Evolutionary conservation across 2,113 vertebrate species (phyloP).

Genomic region (Marmota flaviventris): DNA sequence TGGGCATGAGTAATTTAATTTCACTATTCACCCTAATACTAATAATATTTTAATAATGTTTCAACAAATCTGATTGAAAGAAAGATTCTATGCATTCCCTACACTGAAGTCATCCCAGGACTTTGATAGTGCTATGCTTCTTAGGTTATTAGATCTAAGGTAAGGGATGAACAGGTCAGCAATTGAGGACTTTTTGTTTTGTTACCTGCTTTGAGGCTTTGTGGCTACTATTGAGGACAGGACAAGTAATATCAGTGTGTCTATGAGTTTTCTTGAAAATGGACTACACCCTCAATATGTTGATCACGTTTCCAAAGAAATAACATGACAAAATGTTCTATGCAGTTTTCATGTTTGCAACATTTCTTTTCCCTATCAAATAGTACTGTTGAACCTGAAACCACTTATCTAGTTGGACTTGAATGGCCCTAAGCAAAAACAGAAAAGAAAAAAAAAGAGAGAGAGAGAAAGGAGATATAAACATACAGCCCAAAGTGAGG

Average conservation of each 20-base stretch:
- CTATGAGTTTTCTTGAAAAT: background rate
- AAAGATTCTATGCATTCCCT: background rate
- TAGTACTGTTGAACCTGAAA: background rate
- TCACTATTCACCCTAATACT: background rate
- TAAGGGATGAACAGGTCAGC: background rate
- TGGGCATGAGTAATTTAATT: background rate
- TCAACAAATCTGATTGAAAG: background rate
- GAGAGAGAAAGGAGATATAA: background rate
- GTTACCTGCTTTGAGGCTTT: background rate
- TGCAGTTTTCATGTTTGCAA: background rate
- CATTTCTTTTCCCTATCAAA: background rate
- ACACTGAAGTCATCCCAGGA: background rate
- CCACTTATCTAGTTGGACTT: background rate
- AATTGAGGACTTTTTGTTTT: background rate
- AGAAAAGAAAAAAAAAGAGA: background rate
- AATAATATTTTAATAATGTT: background rate
- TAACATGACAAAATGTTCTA: background rate
- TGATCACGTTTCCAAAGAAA: constrained; percentile 17
- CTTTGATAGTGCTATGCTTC: background rate
- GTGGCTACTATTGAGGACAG: background rate
- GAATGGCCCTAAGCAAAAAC: background rate
- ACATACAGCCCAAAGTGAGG: background rate
- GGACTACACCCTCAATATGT: background rate
- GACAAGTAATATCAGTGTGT: background rate
- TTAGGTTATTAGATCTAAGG: background rate